Evolutionary conservation across 2,888 invertebrate genomes (phyloP).

Genomic region (Phalera bucephala): DNA sequence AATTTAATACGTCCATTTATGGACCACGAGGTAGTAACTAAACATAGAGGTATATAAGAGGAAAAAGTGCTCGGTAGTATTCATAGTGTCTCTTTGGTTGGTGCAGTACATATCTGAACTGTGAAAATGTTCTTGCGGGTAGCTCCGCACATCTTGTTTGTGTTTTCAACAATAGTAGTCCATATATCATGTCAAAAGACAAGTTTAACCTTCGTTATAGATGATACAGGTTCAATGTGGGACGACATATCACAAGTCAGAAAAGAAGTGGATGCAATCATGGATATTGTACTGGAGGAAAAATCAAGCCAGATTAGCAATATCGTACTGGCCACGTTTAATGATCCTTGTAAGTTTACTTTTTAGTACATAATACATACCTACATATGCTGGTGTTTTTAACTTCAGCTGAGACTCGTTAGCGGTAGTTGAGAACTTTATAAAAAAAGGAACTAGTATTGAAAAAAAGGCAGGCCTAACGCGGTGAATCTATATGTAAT

Average conservation of each 20-base stretch:
- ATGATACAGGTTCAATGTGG: constrained; percentile 43
- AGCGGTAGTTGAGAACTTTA: too few species aligned
- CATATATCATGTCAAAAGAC: not conserved
- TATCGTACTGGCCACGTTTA: constrained; percentile 43
- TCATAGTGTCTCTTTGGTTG: not conserved
- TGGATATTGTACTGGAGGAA: constrained; percentile 30
- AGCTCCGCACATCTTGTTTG: not conserved
- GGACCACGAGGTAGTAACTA: too few species aligned
- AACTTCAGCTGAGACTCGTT: too few species aligned
- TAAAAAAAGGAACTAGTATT: too few species aligned
- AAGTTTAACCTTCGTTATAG: constrained; percentile 48
- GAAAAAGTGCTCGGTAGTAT: too few species aligned
- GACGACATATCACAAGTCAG: constrained; percentile 36
- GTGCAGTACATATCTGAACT: too few species aligned
- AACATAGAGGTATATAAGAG: too few species aligned
- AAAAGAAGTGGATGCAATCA: constrained; percentile 24
- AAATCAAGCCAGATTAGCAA: constrained; percentile 35
- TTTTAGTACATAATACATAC: too few species aligned
- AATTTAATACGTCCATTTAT: too few species aligned
- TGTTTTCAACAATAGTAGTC: not conserved
- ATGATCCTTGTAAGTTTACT: constrained; percentile 42
- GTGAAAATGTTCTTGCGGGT: not conserved
- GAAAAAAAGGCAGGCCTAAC: too few species aligned
- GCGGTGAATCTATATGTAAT: too few species aligned
- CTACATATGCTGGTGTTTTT: too few species aligned